Evolutionary conservation across 2,113 vertebrate species (phyloP), one percentile per base, ranked within the genome.

Genomic region (Oenanthe oenanthe): DNA sequence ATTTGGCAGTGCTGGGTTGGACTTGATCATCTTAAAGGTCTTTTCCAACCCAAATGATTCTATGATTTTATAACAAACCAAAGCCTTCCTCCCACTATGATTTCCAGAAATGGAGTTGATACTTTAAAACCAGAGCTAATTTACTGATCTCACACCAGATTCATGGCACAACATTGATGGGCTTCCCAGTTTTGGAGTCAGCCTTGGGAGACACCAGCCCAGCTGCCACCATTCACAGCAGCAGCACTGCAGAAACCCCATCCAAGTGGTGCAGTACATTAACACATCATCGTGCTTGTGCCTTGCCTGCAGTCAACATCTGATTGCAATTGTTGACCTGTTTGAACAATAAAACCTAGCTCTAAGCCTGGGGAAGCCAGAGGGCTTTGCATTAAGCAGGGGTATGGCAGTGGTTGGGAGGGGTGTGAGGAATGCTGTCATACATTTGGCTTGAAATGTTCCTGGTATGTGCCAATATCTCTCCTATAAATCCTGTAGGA

Each of bases 251-350:
- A 91, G 82, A 76, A 80, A 54, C 63, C 45, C 60, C 34, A 13
- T 90, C 94, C 96, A 54, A 93, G 71, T 38, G 78, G 86, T 63
- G 56, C 92, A 87, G 31, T 58, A 11, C 79, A 96, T 95, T 95
- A 96, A 92, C 95, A 97, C 94, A 48, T 96, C 95, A 43, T 95
- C 11, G 62, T 95, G 91, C 93, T 47, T 87, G 84, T 82, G 84
- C 62, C 45, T 80, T 85, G 91, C 88, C 89, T 67, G 82, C 34
- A 96, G 88, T 95, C 95, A 93, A 87, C 95, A 94, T 95, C 74
- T 48, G 53, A 95, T 97, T 96, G 43, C 92, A 92, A 94, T 95
- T 92, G 88, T 94, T 96, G 94, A 96, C 88, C 92, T 96, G 81
- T 94, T 93, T 94, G 90, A 95, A 94, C 77, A 79, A 91, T 91